phyloP scores from a whole-genome alignment of 2,888 invertebrate species.

The Rutpela maculata region DNA sequence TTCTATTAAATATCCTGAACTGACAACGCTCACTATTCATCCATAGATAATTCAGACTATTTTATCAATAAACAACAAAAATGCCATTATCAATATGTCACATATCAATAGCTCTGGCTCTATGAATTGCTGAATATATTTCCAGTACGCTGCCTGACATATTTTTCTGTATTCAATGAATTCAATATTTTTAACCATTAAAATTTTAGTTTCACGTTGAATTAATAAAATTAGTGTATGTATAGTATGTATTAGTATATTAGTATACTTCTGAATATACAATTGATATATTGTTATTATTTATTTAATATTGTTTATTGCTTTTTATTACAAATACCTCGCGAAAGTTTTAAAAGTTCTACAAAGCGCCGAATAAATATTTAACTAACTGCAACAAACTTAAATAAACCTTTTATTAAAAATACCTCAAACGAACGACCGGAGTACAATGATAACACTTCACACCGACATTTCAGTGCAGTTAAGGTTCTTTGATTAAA shows the following conservation, averaged over 20 bases:
- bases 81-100: not conserved
- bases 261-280: too few species aligned
- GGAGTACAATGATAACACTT: not conserved
- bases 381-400: too few species aligned
- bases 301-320: too few species aligned
- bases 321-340: too few species aligned
- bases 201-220: not conserved
- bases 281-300: too few species aligned
- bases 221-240: too few species aligned
- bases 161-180: not conserved
- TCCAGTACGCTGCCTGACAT: not conserved
- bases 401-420: not conserved
- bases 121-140: not conserved
- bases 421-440: not conserved
- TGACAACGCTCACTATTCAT: not conserved
- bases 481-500: not conserved
- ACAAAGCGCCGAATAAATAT: too few species aligned
- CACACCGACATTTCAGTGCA: not conserved
- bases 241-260: too few species aligned
- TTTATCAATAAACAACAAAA: conserved; percentile 6
- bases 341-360: too few species aligned
- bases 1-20: not conserved
- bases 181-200: not conserved
- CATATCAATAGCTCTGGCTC: not conserved
- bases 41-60: not conserved